phyloP scores from a whole-genome alignment of 2,888 invertebrate genomes.

The Drosophila ochracea region DNA sequence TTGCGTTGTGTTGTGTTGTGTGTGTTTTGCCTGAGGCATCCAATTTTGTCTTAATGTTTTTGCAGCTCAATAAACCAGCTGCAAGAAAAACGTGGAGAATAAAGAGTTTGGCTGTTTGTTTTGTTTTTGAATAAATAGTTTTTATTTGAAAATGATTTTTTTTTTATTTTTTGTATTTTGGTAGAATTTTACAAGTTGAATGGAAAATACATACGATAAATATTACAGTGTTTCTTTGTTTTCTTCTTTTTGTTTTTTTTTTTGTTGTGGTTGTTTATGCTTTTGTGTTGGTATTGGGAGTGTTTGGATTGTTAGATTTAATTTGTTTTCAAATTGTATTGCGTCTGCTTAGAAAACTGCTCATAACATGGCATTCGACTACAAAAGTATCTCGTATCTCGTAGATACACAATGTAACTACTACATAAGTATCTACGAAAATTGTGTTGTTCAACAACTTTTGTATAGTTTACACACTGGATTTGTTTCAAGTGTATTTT shows the following conservation, averaged over 20 bases:
- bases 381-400: slow-evolving; percentile 56
- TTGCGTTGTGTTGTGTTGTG: slow-evolving; percentile 18
- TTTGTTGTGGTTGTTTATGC: slow-evolving; percentile 31
- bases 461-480: slow-evolving; percentile 53
- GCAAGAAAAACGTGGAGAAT: slow-evolving; percentile 56
- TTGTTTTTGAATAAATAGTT: slow-evolving; percentile 78
- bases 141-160: slow-evolving; percentile 78
- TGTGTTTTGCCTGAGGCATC: slow-evolving; percentile 21
- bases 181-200: slow-evolving; percentile 80
- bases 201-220: slow-evolving; percentile 76
- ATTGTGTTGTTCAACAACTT: slow-evolving; percentile 49
- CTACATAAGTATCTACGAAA: slow-evolving; percentile 17
- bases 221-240: slow-evolving; percentile 66
- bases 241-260: not conserved
- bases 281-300: slow-evolving; percentile 24
- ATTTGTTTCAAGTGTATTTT: slow-evolving; percentile 31
- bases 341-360: slow-evolving; percentile 50
- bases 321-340: slow-evolving; percentile 43
- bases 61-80: slow-evolving; percentile 53
- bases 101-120: slow-evolving; percentile 54
- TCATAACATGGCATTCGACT: slow-evolving; percentile 53
- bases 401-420: slow-evolving; percentile 29
- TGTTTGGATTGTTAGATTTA: slow-evolving; percentile 26
- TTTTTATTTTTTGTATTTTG: slow-evolving; percentile 62
- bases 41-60: slow-evolving; percentile 20